Evolutionary conservation across 2,797 vertebrate genomes (phyloP), one percentile per base, ranked within the genome.

Genomic region (Enteromius anoplus): DNA sequence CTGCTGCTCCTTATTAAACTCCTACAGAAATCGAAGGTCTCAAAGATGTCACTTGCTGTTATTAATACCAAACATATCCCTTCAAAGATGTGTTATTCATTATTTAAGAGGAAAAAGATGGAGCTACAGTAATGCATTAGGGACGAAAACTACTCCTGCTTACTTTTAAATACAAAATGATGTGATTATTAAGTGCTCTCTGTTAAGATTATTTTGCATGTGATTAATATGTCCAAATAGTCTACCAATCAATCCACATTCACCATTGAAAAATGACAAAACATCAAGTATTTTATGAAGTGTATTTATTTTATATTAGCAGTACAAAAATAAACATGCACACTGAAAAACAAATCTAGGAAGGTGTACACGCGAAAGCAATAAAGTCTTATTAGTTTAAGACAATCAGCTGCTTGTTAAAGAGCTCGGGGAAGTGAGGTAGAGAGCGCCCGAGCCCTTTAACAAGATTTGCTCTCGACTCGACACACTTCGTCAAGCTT

Each of bases 1-100:
- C 87, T 88, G 87, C 92, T 91, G 94, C 93, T 85, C 80, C 72
- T 17, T 70, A 85, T 91, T 84, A 62, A 76, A 92, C 85, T 88
- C 90, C 89, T 90, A 47, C 80, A 81, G 55, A 69, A 85, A 83
- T 68, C 37, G 82, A 71, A 17, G 10, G 51, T 83, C 49, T 83
- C 53, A 53, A 69, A 58, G 51, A 85, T 21, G 19, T 47, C 17
- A 9, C 32, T 26, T 26, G 4, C 7, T 42, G 66, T 26, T 60
- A 17, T 60, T 4, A 58, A 42, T 47, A 29, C 45, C 5, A 64
- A 26, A 21, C 29, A 21, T 21, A 3, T 55, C 2, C 53, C 8
- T 55, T 55, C 53, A 55, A 64, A 45, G n/a, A 45, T 58, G 29
- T 45, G 58, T 14, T 75, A 10, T 60, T 23, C 12, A 9, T 37